Evolutionary conservation across 2,113 vertebrate species (phyloP).

Genomic region (Zosterops japonicus): DNA sequence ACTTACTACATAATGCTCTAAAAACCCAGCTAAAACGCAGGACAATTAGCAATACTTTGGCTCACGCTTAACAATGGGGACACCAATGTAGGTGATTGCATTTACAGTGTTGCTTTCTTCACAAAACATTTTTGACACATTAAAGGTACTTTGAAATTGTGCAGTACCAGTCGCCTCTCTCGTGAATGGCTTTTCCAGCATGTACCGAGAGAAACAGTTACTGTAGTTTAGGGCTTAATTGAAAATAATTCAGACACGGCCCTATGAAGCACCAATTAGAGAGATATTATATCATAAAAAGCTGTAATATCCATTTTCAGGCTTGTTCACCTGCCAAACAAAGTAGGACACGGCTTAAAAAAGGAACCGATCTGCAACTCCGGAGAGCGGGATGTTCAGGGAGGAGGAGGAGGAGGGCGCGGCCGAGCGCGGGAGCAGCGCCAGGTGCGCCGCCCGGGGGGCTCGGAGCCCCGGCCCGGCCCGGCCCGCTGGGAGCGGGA

Average conservation of each 20-base stretch:
- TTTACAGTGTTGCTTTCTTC: slow-evolving; percentile 92
- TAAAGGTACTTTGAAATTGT: slow-evolving; percentile 84
- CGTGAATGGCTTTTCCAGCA: slow-evolving; percentile 81
- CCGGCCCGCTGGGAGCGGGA: neutral
- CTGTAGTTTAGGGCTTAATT: slow-evolving; percentile 82
- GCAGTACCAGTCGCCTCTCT: slow-evolving; percentile 80
- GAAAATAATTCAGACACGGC: slow-evolving; percentile 82
- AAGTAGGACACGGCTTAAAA: slow-evolving; percentile 77
- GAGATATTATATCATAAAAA: slow-evolving; percentile 87
- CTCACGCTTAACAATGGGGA: slow-evolving; percentile 89
- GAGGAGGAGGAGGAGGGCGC: neutral
- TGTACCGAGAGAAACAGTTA: slow-evolving; percentile 77
- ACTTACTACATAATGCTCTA: slow-evolving; percentile 92
- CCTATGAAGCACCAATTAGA: slow-evolving; percentile 84
- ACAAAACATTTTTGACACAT: slow-evolving; percentile 86
- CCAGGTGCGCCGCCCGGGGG: neutral
- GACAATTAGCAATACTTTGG: slow-evolving; percentile 98
- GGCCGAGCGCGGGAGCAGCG: neutral
- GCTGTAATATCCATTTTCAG: slow-evolving; percentile 85
- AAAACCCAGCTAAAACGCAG: slow-evolving; percentile 96
- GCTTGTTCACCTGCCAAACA: slow-evolving; percentile 76
- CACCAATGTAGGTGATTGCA: slow-evolving; percentile 96
- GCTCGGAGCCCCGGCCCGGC: neutral
- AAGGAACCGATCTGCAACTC: slow-evolving; percentile 68
- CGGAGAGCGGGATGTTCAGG: slow-evolving; percentile 49